Evolutionary conservation across 2,797 vertebrate genomes (phyloP), one percentile per base, ranked within the genome.

Genomic region (Sebastes cheni): DNA sequence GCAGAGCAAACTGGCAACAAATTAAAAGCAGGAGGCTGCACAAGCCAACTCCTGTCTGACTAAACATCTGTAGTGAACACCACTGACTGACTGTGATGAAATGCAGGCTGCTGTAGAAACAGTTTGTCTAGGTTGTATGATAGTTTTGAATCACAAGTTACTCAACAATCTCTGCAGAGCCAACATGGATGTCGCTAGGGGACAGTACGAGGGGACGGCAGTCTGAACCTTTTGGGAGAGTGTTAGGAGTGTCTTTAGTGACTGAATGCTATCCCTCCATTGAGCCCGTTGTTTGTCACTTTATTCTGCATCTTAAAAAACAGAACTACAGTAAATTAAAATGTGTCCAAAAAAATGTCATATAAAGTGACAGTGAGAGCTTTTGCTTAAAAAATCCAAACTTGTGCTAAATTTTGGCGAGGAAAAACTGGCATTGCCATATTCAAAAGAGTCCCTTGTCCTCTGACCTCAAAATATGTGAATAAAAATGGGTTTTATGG

Each of bases 1-100:
- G 83, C 91, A 91, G 81, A 82, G 80, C 71, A 86, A 85, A 85
- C 20, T 25, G 27, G 72, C 80, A 79, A 54, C 72, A 65, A 61
- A 80, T 42, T 54, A 54, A 77, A 88, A 72, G 82, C 80, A 82
- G 64, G 64, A 86, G 68, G 81, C 64, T 75, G 73, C 67, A 84
- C 69, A 77, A 52, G 55, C 76, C 61, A 82, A 62, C 75, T 79
- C 58, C 83, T 61, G 36, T 86, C 71, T 55, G 77, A 78, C 72
- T 55, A 16, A 30, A 58, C 54, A 34, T 65, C 64, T 79, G 66
- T n/a, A 69, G 16, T 18, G 5, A 67, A 27, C 30, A 8, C 13
- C 6, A 20, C 68, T 23, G 34, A 67, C 74, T 42, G 72, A 75
- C 83, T 74, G 70, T 65, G 50, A 67, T 61, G 23, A 74, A 62